Base-by-base conservation (phyloP, 2,113 vertebrate species). In the Phalacrocorax aristotelis region DNA sequence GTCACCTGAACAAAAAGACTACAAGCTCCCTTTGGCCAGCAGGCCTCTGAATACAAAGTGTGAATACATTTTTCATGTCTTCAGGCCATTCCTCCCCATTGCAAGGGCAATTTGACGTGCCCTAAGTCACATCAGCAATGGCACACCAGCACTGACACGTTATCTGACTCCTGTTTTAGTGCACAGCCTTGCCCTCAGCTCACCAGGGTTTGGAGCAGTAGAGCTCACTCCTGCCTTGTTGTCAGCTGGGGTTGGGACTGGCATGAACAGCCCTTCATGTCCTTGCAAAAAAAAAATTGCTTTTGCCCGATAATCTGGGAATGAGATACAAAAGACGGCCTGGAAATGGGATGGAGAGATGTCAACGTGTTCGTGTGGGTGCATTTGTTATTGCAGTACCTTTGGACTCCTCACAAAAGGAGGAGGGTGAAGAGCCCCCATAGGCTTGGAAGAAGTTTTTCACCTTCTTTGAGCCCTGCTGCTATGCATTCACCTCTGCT, bases 331-430 rank as follows among this genome's bases (percentile, higher is more conserved):
- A 72, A 78, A 62, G 8, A 5, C 11, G 46, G 5, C 30, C 48
- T 70, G 65, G 52, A 48, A 79, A 64, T 93, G 22, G 25, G 32
- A 7, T 0, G 5, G 69, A 54, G 51, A n/a, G 32, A 13, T 17
- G 29, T 5, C 25, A 51, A 60, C 26, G n/a, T 2, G 3, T 23
- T 84, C 13, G 2, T 5, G 36, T 36, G 4, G 0, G 30, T 20
- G 13, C 21, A 26, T 62, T 75, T 84, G 8, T 6, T 65, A 29
- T 54, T 52, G 51, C 34, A 34, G 40, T 1, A 36, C 22, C 16
- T 83, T 27, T 57, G 21, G 82, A 54, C 51, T 46, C 44, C 44
- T 46, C 15, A 17, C 44, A 46, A 46, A 46, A 85, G 10, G 34
- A 92, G 29, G 10, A 11, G 19, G 4, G 4, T n/a, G 38, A 95